Conservation (phyloP, 2,797 vertebrate genomes). For the Tinamus major region DNA sequence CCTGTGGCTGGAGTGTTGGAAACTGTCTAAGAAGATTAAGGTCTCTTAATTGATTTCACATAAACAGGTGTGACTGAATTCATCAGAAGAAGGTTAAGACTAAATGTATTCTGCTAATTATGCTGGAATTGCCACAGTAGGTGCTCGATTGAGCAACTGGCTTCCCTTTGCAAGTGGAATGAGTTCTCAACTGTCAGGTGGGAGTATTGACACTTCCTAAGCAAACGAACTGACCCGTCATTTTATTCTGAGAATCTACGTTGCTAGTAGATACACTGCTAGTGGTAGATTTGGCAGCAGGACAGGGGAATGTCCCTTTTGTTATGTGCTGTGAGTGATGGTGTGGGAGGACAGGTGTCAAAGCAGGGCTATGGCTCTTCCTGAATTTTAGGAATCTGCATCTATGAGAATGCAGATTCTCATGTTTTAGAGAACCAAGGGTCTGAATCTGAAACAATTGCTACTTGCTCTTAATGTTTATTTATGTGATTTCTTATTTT, state of each 20-base stretch:
- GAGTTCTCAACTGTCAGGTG: conserved; percentile 23
- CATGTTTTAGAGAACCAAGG: background rate
- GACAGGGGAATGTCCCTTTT: conserved; percentile 27
- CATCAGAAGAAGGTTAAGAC: conserved; percentile 68
- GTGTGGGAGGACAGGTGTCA: conserved; percentile 60
- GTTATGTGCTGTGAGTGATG: background rate
- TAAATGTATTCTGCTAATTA: conserved; percentile 72
- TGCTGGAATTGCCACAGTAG: conserved; percentile 58
- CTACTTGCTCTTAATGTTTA: background rate
- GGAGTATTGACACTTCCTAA: conserved; percentile 58
- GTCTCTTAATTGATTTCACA: conserved; percentile 77
- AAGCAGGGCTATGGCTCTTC: background rate
- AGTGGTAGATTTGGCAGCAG: conserved; percentile 46
- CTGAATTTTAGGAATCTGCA: conserved; percentile 40
- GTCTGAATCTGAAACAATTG: background rate
- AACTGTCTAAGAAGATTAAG: conserved; percentile 74
- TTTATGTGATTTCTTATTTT: background rate
- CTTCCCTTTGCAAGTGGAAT: conserved; percentile 30
- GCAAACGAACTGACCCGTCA: conserved; percentile 11
- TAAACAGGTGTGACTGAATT: conserved; percentile 78
- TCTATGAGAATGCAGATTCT: background rate
- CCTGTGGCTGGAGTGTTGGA: conserved; percentile 67
- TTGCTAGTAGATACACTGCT: background rate
- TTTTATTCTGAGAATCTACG: background rate
- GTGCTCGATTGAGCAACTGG: conserved; percentile 62